These are phyloP conservation scores for Lophius piscatorius DNA, from an alignment of 2,113 vertebrate species.

Conservation along the genomic window DNA sequence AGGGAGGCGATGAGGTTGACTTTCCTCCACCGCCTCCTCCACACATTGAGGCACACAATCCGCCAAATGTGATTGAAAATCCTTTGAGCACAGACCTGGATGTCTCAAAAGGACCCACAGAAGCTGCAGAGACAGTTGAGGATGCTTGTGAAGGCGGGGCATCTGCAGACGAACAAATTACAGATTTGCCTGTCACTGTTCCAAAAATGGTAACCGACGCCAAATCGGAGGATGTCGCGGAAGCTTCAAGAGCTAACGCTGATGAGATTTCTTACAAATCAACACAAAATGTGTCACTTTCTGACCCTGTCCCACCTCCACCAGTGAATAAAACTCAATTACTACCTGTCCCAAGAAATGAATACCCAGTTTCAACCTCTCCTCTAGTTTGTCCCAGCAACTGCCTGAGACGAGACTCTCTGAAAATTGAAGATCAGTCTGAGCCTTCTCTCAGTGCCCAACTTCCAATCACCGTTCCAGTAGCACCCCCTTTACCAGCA, in stretches of 20 bases:
- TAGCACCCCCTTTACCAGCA: conserved; percentile 30
- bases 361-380: conserved; percentile 13
- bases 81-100: conserved; percentile 15
- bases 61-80: conserved; percentile 34
- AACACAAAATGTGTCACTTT: conserved; percentile 12
- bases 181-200: conserved; percentile 18
- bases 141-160: conserved; percentile 3
- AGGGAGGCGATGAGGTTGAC: conserved; percentile 86
- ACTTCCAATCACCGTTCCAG: conserved; percentile 13
- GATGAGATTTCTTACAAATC: conserved; percentile 18
- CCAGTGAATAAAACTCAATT: conserved; percentile 22
- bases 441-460: conserved; percentile 11
- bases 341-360: conserved; percentile 12
- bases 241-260: conserved; percentile 11
- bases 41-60: conserved; percentile 51
- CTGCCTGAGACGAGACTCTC: conserved; percentile 3
- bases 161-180: conserved; percentile 12
- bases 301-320: conserved; percentile 19
- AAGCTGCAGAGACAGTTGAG: background rate
- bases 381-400: conserved; percentile 1
- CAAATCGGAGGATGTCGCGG: background rate
- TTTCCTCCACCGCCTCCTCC: conserved; percentile 81
- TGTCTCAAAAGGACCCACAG: background rate
- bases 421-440: conserved; percentile 46
- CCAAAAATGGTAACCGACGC: conserved; percentile 16